phyloP scores from a whole-genome alignment of 2,113 vertebrate species.

The Scomber colias region DNA sequence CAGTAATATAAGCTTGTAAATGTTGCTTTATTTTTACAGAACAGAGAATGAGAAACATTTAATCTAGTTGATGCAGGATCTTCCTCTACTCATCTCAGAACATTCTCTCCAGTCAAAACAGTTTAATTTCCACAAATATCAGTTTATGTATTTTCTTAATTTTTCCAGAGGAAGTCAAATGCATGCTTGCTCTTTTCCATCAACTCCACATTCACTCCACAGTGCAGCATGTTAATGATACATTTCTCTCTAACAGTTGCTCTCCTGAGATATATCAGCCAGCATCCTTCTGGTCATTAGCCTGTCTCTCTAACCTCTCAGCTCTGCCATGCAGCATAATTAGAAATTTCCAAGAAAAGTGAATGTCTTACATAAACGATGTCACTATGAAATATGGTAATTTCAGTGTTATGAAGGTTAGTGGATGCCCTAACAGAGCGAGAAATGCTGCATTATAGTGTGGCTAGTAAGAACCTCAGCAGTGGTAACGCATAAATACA shows the following conservation, averaged over 20 bases:
- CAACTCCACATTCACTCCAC: conserved; percentile 25
- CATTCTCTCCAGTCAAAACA: conserved; percentile 11
- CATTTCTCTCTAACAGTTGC: conserved; percentile 32
- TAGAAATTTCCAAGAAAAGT: conserved; percentile 21
- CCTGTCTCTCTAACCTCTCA: not conserved
- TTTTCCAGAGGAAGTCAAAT: conserved; percentile 30
- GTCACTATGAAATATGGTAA: not conserved
- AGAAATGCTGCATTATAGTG: not conserved
- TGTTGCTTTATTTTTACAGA: conserved; percentile 15
- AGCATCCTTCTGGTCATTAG: conserved; percentile 44
- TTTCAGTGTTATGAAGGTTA: not conserved
- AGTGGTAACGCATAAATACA: conserved; percentile 44
- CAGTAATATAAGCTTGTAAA: conserved; percentile 16
- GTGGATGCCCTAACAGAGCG: not conserved
- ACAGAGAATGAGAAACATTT: conserved; percentile 2
- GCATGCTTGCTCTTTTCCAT: conserved; percentile 24
- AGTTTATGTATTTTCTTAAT: not conserved
- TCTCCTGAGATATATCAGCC: conserved; percentile 32
- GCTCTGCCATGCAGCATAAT: conserved; percentile 48
- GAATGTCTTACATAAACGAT: conserved; percentile 3
- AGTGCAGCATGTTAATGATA: conserved; percentile 32
- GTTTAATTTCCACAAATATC: conserved; percentile 48
- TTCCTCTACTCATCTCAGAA: conserved; percentile 3
- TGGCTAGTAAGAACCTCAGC: conserved; percentile 27
- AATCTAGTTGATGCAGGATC: conserved; percentile 8